Percentiles rank a stretch among this genome's conserved stretches.
Conservation (phyloP, 1,140 invertebrate genomes). For the Oryzaephilus surinamensis region DNA sequence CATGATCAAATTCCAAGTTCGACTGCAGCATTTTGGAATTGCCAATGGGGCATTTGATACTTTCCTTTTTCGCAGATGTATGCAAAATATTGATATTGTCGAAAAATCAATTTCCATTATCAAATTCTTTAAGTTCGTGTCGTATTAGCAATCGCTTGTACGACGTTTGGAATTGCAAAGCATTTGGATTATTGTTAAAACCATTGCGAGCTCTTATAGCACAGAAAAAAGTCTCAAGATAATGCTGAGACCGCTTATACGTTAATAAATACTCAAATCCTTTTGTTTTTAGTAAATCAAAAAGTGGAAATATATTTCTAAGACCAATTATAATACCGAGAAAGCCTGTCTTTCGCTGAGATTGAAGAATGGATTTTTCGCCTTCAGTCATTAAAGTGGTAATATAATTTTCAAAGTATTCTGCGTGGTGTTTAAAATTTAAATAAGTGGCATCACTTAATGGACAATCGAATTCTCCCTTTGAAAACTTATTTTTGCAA, state of each 20-base stretch:
- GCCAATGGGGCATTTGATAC: not conserved
- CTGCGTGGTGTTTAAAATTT: conserved; percentile 5
- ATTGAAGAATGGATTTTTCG: conserved; percentile 6
- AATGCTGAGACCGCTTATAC: conserved; percentile 34
- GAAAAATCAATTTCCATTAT: conserved; percentile 6
- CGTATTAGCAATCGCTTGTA: conserved; percentile 8
- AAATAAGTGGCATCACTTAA: conserved; percentile 2
- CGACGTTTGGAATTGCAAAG: conserved; percentile 17
- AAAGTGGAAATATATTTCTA: conserved; percentile 10
- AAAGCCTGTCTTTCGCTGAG: conserved; percentile 12
- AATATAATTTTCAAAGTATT: conserved; percentile 11
- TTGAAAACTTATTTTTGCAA: conserved; percentile 9
- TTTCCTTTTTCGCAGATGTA: not conserved
- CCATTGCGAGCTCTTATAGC: conserved; percentile 28
- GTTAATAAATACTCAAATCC: conserved; percentile 12
- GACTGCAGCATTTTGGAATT: not conserved
- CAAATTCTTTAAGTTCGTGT: conserved; percentile 7
- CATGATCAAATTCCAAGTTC: not conserved
- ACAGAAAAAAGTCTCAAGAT: conserved; percentile 34
- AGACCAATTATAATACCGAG: conserved; percentile 12
- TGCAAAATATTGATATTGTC: conserved; percentile 8
- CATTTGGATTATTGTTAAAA: conserved; percentile 34
- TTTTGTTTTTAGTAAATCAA: conserved; percentile 7
- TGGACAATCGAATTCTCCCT: conserved; percentile 7
- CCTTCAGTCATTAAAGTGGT: conserved; percentile 3